Evolutionary conservation across 2,888 invertebrate species (phyloP), one percentile per base, ranked within the genome.

Genomic region (Chorisops tibialis): DNA sequence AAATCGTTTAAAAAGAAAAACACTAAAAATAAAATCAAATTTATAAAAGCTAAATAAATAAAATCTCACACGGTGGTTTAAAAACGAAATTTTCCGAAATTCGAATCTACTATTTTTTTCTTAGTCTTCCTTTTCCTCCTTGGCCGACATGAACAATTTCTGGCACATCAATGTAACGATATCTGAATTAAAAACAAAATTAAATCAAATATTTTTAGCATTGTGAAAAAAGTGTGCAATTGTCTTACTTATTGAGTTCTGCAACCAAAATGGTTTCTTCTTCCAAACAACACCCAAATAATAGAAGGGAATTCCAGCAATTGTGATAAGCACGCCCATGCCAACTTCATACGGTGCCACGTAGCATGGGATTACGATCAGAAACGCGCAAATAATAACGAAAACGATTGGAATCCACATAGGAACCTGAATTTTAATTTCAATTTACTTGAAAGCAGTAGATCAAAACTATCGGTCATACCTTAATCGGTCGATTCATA

Each of bases 251-350:
- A 88, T 85, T 12, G 81, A 67, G 30, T 75, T 76, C 56, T 79
- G 77, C 66, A 91, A 81, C 74, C 81, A 81, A 24, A 75, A 68
- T 0, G 91, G 91, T 70, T 86, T 87, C 41, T 81, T 78, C 70
- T 82, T 81, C 82, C 87, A 85, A 56, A 80, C 81, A 41, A 93
- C 85, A 39, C 92, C 87, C 1, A 85, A 71, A 70, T 84, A 86
- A 77, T 93, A 94, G 18, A 89, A 87, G 0, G 94, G 94, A 64
- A 94, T 81, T 1, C 94, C 94, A 22, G 88, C 83, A n/a, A 87
- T 73, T 0, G 93, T 91, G 70, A 94, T 92, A 24, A 87, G 71
- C 2, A 87, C 79, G 14, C 93, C 94, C 74, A 88, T 86, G 5
- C 87, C 83, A 35, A 93, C 90, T 72, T 92, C 91, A 41, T 81